Conservation (phyloP, 2,113 vertebrate genomes). For the Plestiodon gilberti region DNA sequence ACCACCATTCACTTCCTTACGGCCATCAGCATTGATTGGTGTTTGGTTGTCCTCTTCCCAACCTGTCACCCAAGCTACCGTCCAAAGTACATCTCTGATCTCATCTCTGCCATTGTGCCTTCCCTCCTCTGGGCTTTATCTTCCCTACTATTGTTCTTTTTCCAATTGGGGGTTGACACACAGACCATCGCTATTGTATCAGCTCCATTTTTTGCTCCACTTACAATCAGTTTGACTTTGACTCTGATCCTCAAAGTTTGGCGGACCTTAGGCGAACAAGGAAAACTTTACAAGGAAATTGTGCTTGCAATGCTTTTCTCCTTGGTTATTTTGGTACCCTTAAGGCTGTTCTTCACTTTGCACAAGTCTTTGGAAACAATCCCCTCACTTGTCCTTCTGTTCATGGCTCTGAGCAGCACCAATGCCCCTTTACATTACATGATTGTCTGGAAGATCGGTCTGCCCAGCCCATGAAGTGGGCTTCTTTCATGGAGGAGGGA, state of each 20-base stretch:
- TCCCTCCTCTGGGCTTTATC: not conserved
- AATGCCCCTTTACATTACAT: not conserved
- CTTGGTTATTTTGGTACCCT: not conserved
- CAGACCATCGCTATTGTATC: rapidly evolving
- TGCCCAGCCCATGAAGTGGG: not conserved
- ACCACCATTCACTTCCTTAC: not conserved
- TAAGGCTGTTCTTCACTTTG: not conserved
- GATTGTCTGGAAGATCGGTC: not conserved
- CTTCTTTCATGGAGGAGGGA: not conserved
- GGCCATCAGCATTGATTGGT: not conserved
- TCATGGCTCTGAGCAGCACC: not conserved
- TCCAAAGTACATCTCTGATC: not conserved
- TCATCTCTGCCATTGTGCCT: not conserved
- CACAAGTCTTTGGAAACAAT: not conserved
- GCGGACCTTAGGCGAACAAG: not conserved
- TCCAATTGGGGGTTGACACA: not conserved
- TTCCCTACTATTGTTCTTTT: not conserved
- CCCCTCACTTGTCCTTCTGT: not conserved
- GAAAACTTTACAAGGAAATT: not conserved
- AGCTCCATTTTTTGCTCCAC: not conserved
- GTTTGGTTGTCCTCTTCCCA: not conserved
- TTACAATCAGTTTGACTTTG: not conserved
- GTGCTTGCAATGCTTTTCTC: not conserved
- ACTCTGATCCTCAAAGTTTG: slow-evolving; percentile 5
- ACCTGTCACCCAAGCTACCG: not conserved